These are phyloP conservation scores for Invenusta paracnida DNA, from an alignment of 2,888 invertebrate genomes.

Conservation along the genomic window DNA sequence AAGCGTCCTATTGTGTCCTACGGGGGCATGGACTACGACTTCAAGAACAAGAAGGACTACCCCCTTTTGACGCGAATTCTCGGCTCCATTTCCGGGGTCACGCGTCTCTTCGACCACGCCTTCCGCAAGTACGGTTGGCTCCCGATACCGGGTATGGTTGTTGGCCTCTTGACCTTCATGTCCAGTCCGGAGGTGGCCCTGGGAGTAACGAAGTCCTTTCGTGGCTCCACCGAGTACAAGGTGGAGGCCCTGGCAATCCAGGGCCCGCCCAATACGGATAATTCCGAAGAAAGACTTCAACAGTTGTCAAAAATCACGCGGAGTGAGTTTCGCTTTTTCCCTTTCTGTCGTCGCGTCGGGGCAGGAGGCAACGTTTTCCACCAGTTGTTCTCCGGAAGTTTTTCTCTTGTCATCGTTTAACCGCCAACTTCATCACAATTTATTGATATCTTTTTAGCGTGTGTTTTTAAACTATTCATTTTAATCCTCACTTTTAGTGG, in stretches of 20 bases:
- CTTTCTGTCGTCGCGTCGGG: no score
- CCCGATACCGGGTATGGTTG: background rate
- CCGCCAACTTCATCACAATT: no score
- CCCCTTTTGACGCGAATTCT: background rate
- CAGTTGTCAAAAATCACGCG: background rate
- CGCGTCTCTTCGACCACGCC: background rate
- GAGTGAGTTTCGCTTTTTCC: background rate
- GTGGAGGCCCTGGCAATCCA: background rate
- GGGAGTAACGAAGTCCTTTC: background rate
- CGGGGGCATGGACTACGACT: background rate
- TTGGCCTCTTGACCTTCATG: background rate
- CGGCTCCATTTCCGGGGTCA: background rate
- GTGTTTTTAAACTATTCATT: no score
- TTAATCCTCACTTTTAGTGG: no score
- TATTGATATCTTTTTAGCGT: no score
- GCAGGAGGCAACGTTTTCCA: no score
- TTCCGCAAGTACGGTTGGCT: background rate
- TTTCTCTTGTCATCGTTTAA: no score
- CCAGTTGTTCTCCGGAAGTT: no score
- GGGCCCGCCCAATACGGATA: background rate
- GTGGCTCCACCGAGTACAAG: background rate
- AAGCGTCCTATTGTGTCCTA: background rate
- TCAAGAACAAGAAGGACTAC: background rate
- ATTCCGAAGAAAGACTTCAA: background rate
- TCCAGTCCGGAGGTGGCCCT: background rate